Evolutionary conservation across 2,888 invertebrate species (phyloP).

Genomic region (Lordiphosa andalusiaca): DNA sequence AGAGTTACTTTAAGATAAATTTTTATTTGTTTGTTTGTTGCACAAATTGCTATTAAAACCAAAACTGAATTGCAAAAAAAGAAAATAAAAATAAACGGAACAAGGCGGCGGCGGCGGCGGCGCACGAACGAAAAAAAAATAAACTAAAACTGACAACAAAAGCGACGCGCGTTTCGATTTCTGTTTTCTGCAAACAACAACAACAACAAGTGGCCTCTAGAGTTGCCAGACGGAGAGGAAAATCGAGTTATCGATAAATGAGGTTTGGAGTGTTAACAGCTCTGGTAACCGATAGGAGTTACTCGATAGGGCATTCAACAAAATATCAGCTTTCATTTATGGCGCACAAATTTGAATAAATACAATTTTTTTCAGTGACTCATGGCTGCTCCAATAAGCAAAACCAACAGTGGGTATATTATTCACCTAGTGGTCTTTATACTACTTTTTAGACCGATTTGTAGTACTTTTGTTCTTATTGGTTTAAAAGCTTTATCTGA

Average conservation of each 20-base stretch:
- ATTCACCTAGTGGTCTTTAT: no score
- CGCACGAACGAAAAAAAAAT: slow-evolving; percentile 16
- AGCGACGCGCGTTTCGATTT: slow-evolving; percentile 65
- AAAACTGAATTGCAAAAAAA: slow-evolving; percentile 11
- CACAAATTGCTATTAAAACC: slow-evolving; percentile 3
- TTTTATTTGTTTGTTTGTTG: slow-evolving; percentile 14
- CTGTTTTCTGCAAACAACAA: slow-evolving; percentile 41
- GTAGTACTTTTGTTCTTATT: no score
- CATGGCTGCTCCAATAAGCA: no score
- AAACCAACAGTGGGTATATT: no score
- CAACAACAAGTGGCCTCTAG: slow-evolving; percentile 21
- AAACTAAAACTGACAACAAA: slow-evolving; percentile 54
- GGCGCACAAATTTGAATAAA: no score
- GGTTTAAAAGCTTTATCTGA: no score
- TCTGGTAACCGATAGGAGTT: no score
- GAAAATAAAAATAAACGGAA: slow-evolving; percentile 14
- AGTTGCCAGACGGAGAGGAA: background rate
- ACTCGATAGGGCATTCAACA: background rate
- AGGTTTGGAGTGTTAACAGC: no score
- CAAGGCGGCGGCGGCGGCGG: slow-evolving; percentile 11
- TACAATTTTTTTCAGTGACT: no score
- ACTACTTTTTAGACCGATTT: no score
- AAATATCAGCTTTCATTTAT: no score
- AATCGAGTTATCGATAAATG: background rate
- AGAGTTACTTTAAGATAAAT: slow-evolving; percentile 24